phyloP scores from a whole-genome alignment of 1,140 invertebrate genomes.

The Cotesia chilonis region DNA sequence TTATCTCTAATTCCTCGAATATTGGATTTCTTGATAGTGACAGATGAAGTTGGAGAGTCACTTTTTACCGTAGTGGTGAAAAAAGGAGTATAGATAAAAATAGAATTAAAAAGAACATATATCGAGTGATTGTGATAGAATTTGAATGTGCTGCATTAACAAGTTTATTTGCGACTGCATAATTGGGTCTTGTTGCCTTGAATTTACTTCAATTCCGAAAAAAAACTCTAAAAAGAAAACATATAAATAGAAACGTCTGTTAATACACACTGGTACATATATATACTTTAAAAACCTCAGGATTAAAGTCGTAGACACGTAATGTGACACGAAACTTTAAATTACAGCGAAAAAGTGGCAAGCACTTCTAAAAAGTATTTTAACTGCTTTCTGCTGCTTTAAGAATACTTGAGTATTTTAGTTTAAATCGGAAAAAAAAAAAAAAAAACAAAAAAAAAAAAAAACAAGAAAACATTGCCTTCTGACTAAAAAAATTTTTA shows the following conservation, averaged over 20 bases:
- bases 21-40: constrained; percentile 27
- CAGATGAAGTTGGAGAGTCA: constrained; percentile 15
- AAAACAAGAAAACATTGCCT: neutral
- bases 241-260: neutral
- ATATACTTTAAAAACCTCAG: too few relatives aligned
- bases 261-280: too few relatives aligned
- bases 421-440: neutral
- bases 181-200: constrained; percentile 43
- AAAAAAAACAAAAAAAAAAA: neutral
- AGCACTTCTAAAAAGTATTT: neutral
- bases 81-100: constrained; percentile 34
- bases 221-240: neutral
- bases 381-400: constrained; percentile 8
- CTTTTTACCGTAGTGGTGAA: constrained; percentile 25
- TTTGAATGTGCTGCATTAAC: constrained; percentile 38
- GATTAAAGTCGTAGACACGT: neutral
- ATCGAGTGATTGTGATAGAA: constrained; percentile 3
- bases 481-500: neutral
- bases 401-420: constrained; percentile 15
- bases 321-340: neutral
- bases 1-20: constrained; percentile 39
- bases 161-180: constrained; percentile 45
- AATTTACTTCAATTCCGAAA: constrained; percentile 31
- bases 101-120: constrained; percentile 27
- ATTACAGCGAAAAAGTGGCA: constrained; percentile 4